Evolutionary conservation across 1,140 invertebrate species (phyloP), one percentile per base, ranked within the genome.

Genomic region (Megalonaias nervosa): DNA sequence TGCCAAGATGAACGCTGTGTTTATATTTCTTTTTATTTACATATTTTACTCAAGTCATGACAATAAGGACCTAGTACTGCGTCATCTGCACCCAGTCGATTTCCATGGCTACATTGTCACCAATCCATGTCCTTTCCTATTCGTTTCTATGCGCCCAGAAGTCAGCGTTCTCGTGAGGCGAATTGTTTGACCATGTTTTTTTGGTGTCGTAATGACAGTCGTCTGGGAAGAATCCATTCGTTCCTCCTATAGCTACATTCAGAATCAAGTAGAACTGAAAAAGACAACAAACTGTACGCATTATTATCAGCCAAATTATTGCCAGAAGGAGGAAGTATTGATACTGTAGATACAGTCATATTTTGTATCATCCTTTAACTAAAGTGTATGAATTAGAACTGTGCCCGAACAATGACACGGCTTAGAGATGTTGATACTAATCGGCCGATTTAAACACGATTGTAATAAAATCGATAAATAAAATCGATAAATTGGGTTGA

Each of bases 211-310:
- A 82, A 69, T 70, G 26, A 67, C 64, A 75, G 73, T 80, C 85
- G 79, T 96, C 95, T 11, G 93, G 92, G 90, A 96, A 96, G 81
- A 93, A 93, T 6, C 83, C 83, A 58, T 74, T 82, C 38, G 93
- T 92, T 23, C 95, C 95, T 64, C 95, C 95, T 19, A 94, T 94
- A 26, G 93, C 94, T 21, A 96, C 83, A 2, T 94, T 95, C 12
- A 96, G 80, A 2, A 93, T 92, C 11, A 96, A 83, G 85, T 94
- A 94, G 89, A 95, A 96, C 84, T 85, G 73, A 11, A 75, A 72
- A 0, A 48, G 38, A 48, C 38, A 48, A 48, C 38, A 48, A 0
- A 48, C 11, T 48, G 11, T 48, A 1, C 38, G 6, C 6, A 11
- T 48, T 11, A 6, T 48, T 11, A 48, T 48, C 38, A 48, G 11